These are phyloP conservation scores for Psylliodes chrysocephalus DNA, from an alignment of 2,888 invertebrate species.

Conservation along the genomic window DNA sequence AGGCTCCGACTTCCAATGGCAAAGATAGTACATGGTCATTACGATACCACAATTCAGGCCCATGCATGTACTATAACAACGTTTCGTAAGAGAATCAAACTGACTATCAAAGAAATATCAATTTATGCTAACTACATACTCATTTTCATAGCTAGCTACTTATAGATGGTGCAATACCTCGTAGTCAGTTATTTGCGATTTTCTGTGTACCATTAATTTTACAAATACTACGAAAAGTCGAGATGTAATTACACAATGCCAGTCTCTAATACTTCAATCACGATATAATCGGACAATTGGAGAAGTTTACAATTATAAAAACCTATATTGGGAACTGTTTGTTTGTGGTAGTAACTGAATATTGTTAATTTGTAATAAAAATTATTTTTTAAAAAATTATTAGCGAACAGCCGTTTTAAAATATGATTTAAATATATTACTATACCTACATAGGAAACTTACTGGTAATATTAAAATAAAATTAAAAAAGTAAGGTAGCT, in stretches of 20 bases:
- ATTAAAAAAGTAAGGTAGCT: too few relatives aligned
- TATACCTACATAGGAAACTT: too few relatives aligned
- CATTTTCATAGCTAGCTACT: slow-evolving; percentile 57
- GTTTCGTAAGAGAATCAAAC: slow-evolving; percentile 47
- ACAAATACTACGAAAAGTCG: slow-evolving; percentile 47
- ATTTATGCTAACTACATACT: slow-evolving; percentile 58
- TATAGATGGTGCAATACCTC: slow-evolving; percentile 56
- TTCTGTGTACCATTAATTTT: slow-evolving; percentile 51
- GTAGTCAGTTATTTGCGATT: slow-evolving; percentile 53
- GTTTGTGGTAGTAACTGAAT: neutral
- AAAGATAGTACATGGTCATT: slow-evolving; percentile 34
- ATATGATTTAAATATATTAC: too few relatives aligned
- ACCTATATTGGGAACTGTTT: slow-evolving; percentile 11
- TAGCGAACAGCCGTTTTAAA: too few relatives aligned
- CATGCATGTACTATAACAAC: slow-evolving; percentile 42
- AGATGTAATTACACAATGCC: slow-evolving; percentile 45
- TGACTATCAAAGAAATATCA: slow-evolving; percentile 56
- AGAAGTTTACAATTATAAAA: slow-evolving; percentile 33
- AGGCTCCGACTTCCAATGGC: slow-evolving; percentile 33
- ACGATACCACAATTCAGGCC: slow-evolving; percentile 37
- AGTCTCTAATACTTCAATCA: slow-evolving; percentile 46
- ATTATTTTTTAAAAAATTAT: neutral
- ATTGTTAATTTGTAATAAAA: neutral
- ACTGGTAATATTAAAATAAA: too few relatives aligned
- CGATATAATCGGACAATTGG: slow-evolving; percentile 46